Evolutionary conservation across 2,797 vertebrate genomes (phyloP).

Genomic region (Microchirus variegatus): DNA sequence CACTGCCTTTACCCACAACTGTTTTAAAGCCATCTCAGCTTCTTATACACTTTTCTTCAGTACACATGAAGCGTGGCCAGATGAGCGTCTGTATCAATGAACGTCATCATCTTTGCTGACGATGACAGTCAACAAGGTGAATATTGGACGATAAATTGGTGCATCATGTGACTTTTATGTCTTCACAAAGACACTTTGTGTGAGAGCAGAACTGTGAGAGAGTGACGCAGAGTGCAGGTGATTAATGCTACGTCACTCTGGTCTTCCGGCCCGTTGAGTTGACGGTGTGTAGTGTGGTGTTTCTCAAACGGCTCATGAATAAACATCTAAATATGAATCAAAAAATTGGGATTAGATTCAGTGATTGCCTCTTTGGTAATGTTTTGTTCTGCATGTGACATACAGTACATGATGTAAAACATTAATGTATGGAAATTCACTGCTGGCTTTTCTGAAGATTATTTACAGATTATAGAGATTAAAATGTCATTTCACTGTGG

Average conservation of each 20-base stretch:
- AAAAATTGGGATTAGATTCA: slow-evolving; percentile 32
- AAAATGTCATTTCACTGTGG: background rate
- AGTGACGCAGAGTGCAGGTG: slow-evolving; percentile 7
- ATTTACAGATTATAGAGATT: background rate
- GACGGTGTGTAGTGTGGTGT: slow-evolving; percentile 25
- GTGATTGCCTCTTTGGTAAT: slow-evolving; percentile 18
- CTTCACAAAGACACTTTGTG: slow-evolving; percentile 3
- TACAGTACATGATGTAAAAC: slow-evolving; percentile 11
- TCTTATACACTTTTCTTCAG: too few relatives aligned
- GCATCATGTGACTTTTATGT: background rate
- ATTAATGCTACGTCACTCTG: slow-evolving; percentile 42
- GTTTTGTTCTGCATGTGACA: slow-evolving; percentile 7
- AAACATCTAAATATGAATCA: slow-evolving; percentile 35
- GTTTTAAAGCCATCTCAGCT: too few relatives aligned
- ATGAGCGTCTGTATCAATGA: too few relatives aligned
- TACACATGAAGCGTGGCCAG: too few relatives aligned
- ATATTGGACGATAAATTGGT: too few relatives aligned
- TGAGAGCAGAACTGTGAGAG: slow-evolving; percentile 4
- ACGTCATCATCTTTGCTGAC: too few relatives aligned
- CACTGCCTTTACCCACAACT: too few relatives aligned
- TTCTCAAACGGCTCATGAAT: slow-evolving; percentile 42
- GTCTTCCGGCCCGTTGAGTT: slow-evolving; percentile 35
- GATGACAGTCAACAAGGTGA: too few relatives aligned
- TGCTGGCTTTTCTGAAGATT: slow-evolving; percentile 2
- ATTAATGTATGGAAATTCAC: slow-evolving; percentile 1